Evolutionary conservation across 2,797 vertebrate species (phyloP), one percentile per base, ranked within the genome.

Genomic region (Manis javanica): DNA sequence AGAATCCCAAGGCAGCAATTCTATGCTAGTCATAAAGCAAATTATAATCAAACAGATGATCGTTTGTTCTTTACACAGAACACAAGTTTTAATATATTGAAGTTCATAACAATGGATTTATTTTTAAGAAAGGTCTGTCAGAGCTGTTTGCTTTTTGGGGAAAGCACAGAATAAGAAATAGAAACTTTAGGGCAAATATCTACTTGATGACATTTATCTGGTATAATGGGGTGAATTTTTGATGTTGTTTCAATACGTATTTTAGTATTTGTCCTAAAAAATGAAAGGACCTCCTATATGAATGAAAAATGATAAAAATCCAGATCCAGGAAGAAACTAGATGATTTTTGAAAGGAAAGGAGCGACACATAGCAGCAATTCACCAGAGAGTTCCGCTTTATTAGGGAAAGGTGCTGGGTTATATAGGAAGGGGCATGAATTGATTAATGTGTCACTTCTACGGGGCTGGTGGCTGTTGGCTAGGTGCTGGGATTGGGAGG

Each of bases 41-140:
- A 97, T 96, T 94, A 96, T 89, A 96, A 96, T 93, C 89, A 96
- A 96, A 92, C 26, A 61, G 63, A 96, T 75, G 79, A 97, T 88
- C 19, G 64, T 63, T 95, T 96, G 26, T 96, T 79, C 93, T 87
- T 96, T 95, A 53, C 85, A 51, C 11, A 68, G 51, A 95, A 94
- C 46, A 91, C 42, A 92, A 87, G 72, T 68, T 88, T 63, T 92
- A 96, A 95, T 90, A 94, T 91, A 96, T 21, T 97, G 90, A 96
- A 84, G n/a, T 96, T 95, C 53, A 71, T 68, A 96, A 89, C 16
- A 92, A 95, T 84, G 49, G 31, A 88, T 94, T 94, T 93, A 88
- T 90, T 97, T 87, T 91, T 57, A 90, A 92, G 66, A 4, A 79
- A 87, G 26, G 93, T 95, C 15, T 90, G 14, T 78, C 63, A 82